Conservation (phyloP, 2,113 vertebrate species). For the Apaloderma vittatum region DNA sequence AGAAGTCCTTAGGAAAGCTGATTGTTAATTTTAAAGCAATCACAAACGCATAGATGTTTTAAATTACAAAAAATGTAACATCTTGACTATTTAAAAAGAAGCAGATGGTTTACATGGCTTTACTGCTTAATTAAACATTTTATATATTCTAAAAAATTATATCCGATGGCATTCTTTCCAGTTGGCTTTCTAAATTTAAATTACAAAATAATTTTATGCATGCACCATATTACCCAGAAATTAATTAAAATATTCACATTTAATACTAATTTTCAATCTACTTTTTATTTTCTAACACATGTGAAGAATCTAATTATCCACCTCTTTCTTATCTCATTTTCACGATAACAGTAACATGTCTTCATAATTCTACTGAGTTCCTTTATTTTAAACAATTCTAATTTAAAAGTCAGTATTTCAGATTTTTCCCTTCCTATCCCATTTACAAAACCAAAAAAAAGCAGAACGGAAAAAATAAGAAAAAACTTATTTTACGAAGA, state of each 20-base stretch:
- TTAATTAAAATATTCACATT: background rate
- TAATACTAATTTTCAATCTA: background rate
- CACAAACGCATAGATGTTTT: slow-evolving; percentile 33
- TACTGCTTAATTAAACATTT: slow-evolving; percentile 58
- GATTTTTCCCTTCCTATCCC: background rate
- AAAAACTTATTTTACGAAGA: background rate
- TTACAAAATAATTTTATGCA: background rate
- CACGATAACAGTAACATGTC: background rate
- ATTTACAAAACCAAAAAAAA: background rate
- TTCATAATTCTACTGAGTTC: background rate
- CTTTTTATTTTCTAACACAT: background rate
- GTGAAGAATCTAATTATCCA: background rate
- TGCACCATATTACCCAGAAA: background rate
- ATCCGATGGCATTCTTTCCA: background rate
- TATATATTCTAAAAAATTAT: background rate
- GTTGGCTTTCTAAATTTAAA: background rate
- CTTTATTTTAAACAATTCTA: background rate
- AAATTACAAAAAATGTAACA: slow-evolving; percentile 38
- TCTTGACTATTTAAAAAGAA: slow-evolving; percentile 53
- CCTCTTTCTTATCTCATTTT: background rate
- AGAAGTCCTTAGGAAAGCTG: background rate
- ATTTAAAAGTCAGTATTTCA: background rate
- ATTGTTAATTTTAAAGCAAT: slow-evolving; percentile 46
- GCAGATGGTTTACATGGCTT: slow-evolving; percentile 52
- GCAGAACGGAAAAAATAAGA: background rate